A percentile compares a stretch with the other conserved stretches of the same genome.
phyloP scores from a whole-genome alignment of 1,140 invertebrate genomes.

The Pteromalus puparum region DNA sequence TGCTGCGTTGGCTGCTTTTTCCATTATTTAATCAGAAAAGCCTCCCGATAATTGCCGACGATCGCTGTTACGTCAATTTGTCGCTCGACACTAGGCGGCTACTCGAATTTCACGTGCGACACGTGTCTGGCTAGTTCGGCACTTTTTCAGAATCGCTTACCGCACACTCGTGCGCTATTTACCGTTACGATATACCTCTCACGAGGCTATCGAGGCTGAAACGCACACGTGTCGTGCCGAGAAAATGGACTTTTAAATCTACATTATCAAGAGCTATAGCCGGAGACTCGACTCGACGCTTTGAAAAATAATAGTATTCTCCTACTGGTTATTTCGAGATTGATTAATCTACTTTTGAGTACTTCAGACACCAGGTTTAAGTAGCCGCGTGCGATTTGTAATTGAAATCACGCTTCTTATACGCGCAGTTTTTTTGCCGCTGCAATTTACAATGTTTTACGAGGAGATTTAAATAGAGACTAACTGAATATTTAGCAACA shows the following conservation, averaged over 20 bases:
- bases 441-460: not conserved
- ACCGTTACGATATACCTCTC: not conserved
- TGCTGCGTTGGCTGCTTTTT: not conserved
- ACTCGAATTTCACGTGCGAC: conserved; percentile 12
- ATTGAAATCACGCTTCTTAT: not conserved
- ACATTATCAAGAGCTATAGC: not conserved
- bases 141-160: not conserved
- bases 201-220: not conserved
- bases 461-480: not conserved
- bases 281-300: too few species aligned
- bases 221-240: not conserved
- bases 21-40: conserved; percentile 23
- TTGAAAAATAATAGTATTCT: too few species aligned
- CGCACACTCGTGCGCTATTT: not conserved
- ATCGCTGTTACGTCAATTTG: conserved; percentile 9
- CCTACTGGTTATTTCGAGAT: not conserved
- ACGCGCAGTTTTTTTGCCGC: not conserved
- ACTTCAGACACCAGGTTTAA: not conserved
- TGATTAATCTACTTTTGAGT: not conserved
- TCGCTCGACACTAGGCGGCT: not conserved
- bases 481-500: not conserved
- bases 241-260: not conserved
- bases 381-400: too few species aligned
- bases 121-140: not conserved
- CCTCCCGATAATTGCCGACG: conserved; percentile 20